Evolutionary conservation across 1,140 invertebrate species (phyloP), one percentile per base, ranked within the genome.

Genomic region (Chionoecetes opilio): DNA sequence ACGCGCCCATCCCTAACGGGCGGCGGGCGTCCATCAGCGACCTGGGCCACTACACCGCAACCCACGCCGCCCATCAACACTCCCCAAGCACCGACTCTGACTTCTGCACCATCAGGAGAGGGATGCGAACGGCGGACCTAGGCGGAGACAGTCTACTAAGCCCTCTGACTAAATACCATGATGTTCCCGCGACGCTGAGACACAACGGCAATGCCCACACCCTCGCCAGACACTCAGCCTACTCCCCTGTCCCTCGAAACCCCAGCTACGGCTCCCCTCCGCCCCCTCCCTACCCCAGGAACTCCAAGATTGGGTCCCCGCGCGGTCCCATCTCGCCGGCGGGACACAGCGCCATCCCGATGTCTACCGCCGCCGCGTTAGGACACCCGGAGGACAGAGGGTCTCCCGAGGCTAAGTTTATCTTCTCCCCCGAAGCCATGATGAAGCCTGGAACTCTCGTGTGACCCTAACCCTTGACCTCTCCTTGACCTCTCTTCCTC

Each of bases 31-130:
- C 93, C 87, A 38, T 94, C 93, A 94, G 87, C 87, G 93, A 94
- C 63, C 87, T 94, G 37, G 93, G 87, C 21, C 93, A 63, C 35
- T 94, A 94, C 63, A 90, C 93, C 63, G 31, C 37, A 35, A 17
- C 87, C 0, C 34, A 34, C 31, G 17, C 32, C 31, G 32, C 53
- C 38, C 82, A 53, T 34, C 38, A 46, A 8, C 11, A 32, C 37
- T 29, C 34, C 35, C 32, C 88, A 6, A 34, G 21, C 34, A 84
- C 87, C 34, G 63, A 38, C 88, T 26, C 93, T 1, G 87, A 94
- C 35, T 94, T 94, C 87, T 94, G 93, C 87, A 94, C 93, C 87
- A 94, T 94, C 87, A 90, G 93, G 35, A 94, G 93, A 90, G 93
- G 93, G 11, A 91, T 63, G 8, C 87, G 93, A 41, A 88, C 53